A percentile compares a stretch with the other conserved stretches of the same genome.
These are phyloP conservation scores for Holothuria scabra DNA, from an alignment of 53 echinoderm and acorn worm species.

Conservation along the genomic window DNA sequence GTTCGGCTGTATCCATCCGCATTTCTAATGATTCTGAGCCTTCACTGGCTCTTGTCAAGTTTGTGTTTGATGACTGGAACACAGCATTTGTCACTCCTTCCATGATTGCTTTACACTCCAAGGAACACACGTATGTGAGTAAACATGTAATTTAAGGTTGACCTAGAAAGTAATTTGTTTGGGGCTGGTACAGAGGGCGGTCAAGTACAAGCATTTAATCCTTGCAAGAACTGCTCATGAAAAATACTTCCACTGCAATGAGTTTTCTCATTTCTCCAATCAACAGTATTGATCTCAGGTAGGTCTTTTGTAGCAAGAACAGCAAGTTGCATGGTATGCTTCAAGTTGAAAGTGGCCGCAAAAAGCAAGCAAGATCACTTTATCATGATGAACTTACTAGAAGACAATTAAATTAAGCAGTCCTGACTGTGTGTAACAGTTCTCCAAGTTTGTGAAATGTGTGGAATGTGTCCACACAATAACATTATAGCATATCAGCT, in stretches of 20 bases:
- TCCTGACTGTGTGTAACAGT: too few species aligned
- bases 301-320: too few species aligned
- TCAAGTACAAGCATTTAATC: constrained; percentile 7
- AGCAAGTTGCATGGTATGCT: too few species aligned
- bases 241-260: constrained; percentile 28
- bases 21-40: constrained; percentile 44
- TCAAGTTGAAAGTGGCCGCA: too few species aligned
- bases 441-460: too few species aligned
- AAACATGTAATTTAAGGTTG: neutral
- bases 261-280: constrained; percentile 29
- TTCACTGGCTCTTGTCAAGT: constrained; percentile 17
- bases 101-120: constrained; percentile 37
- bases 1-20: constrained; percentile 31
- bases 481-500: too few species aligned
- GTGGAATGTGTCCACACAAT: too few species aligned
- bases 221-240: neutral
- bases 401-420: too few species aligned
- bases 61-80: constrained; percentile 41
- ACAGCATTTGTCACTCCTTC: constrained; percentile 36
- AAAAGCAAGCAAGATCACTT: too few species aligned
- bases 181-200: neutral
- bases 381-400: too few species aligned
- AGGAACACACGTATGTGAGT: constrained; percentile 4
- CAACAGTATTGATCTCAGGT: constrained; percentile 19
- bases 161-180: constrained; percentile 40